phyloP scores from a whole-genome alignment of 2,797 vertebrate genomes.

The Myiotriccus ornatus region DNA sequence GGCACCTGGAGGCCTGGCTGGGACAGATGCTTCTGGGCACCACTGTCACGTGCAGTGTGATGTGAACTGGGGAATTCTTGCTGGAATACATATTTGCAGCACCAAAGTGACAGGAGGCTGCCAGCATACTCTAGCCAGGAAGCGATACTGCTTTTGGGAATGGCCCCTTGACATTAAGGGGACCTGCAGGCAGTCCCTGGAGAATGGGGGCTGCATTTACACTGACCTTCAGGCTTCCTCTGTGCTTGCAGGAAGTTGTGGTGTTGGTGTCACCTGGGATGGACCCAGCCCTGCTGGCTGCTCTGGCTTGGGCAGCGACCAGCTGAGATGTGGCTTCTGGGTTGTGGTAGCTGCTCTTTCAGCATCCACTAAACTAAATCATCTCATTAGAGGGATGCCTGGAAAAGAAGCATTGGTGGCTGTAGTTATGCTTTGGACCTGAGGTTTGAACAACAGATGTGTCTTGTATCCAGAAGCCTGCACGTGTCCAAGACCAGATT shows the following conservation, averaged over 20 bases:
- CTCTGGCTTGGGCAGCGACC: not conserved
- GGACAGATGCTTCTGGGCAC: not conserved
- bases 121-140: not conserved
- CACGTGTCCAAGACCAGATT: not conserved
- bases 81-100: not conserved
- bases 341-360: not conserved
- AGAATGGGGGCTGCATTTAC: accelerated
- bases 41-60: accelerated
- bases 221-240: not conserved
- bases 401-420: not conserved
- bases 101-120: not conserved
- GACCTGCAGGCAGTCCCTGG: not conserved
- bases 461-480: not conserved
- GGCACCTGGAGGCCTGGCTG: accelerated
- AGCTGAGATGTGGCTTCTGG: not conserved
- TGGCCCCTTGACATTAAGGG: accelerated
- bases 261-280: accelerated
- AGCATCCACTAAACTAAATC: not conserved
- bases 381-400: not conserved
- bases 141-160: not conserved
- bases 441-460: not conserved
- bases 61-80: not conserved
- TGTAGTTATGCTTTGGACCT: not conserved
- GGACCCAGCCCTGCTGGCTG: not conserved
- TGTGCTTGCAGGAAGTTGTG: accelerated